These are phyloP conservation scores for Argyrosomus regius DNA, from an alignment of 2,797 vertebrate species.

Conservation along the genomic window DNA sequence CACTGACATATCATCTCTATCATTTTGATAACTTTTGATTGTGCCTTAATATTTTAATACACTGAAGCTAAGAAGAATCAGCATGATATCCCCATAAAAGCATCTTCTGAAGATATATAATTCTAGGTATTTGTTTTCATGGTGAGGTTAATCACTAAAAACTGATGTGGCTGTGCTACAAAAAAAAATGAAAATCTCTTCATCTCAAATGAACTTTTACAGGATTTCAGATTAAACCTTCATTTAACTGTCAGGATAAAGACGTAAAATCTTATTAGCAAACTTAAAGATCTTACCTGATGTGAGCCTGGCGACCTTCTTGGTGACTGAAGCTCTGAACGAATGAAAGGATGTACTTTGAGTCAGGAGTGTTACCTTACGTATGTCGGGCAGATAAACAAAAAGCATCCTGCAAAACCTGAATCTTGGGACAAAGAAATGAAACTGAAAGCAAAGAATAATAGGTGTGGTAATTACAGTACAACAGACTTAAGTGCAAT, in stretches of 20 bases:
- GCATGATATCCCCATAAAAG: no score
- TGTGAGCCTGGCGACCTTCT: background rate
- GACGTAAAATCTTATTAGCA: background rate
- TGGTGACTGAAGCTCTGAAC: no score
- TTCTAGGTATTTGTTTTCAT: background rate
- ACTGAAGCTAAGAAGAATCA: no score
- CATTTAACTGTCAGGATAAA: background rate
- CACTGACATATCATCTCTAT: no score
- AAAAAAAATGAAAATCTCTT: background rate
- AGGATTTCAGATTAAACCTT: background rate
- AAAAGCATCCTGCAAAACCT: constrained; percentile 8
- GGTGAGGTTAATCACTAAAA: background rate
- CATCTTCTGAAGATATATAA: no score
- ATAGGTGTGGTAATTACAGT: no score
- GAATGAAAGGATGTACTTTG: no score
- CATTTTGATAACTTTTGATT: no score
- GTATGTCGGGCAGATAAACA: accelerated
- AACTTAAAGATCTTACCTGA: constrained; percentile 34
- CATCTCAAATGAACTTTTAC: background rate
- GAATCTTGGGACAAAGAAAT: background rate
- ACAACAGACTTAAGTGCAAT: no score
- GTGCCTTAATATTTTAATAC: no score
- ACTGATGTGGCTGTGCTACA: background rate
- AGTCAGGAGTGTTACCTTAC: background rate
- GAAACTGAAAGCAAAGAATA: background rate